These are phyloP conservation scores for Corythaeola cristata DNA, from an alignment of 2,113 vertebrate genomes.

Conservation along the genomic window DNA sequence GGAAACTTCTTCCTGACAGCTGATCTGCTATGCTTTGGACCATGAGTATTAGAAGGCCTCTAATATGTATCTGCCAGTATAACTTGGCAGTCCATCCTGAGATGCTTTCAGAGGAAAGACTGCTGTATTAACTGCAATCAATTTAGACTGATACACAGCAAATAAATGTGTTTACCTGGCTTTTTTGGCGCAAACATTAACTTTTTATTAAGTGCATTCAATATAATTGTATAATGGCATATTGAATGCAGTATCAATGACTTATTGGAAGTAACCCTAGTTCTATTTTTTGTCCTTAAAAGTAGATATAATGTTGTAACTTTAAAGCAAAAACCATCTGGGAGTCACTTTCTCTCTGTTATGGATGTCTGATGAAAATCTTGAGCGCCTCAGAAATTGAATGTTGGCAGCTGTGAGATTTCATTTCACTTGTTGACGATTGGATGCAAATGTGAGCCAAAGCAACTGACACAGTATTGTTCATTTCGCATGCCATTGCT, in stretches of 20 bases:
- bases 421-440: neutral
- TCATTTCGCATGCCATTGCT: neutral
- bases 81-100: neutral
- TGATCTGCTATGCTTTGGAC: constrained; percentile 1
- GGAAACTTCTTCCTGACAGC: neutral
- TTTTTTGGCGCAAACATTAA: neutral
- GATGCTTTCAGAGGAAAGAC: neutral
- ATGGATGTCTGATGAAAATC: neutral
- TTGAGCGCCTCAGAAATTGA: neutral
- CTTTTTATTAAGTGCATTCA: constrained; percentile 8
- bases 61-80: neutral
- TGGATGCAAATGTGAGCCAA: constrained; percentile 7
- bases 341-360: neutral
- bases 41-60: neutral
- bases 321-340: neutral
- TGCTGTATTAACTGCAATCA: neutral
- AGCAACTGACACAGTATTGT: neutral
- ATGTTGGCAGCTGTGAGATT: constrained; percentile 6
- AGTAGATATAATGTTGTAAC: neutral
- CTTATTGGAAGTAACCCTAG: neutral
- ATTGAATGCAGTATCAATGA: neutral
- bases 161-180: neutral
- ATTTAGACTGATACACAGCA: neutral
- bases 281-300: neutral
- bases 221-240: constrained; percentile 9